Percentiles rank a stretch among this genome's conserved stretches.
These are phyloP conservation scores for Amaurobius ferox DNA, from an alignment of 2,888 invertebrate species.

Conservation along the genomic window DNA sequence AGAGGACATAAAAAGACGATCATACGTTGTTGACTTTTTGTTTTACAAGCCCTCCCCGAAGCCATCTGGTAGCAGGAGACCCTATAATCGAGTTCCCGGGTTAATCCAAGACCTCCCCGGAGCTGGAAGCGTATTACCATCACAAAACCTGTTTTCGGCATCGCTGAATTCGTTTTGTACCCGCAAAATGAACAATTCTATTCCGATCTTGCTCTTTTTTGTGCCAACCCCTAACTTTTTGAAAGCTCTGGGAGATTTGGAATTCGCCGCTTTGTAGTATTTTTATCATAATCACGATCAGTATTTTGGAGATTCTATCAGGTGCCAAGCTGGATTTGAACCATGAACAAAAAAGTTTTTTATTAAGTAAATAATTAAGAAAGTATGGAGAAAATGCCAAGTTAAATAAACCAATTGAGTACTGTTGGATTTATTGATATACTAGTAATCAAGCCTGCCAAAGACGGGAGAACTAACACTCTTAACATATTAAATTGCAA, in stretches of 20 bases:
- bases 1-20: slow-evolving; percentile 39
- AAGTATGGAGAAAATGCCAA: too few species aligned
- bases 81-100: not conserved
- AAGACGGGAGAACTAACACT: too few species aligned
- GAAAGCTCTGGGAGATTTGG: not conserved
- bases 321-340: too few species aligned
- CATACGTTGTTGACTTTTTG: slow-evolving; percentile 66
- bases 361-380: too few species aligned
- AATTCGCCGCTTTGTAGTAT: not conserved
- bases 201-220: slow-evolving; percentile 20
- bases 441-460: too few species aligned
- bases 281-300: too few species aligned
- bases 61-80: slow-evolving; percentile 29
- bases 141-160: slow-evolving; percentile 59
- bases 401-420: too few species aligned
- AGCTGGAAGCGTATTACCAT: slow-evolving; percentile 41
- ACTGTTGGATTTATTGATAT: too few species aligned
- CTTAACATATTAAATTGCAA: too few species aligned
- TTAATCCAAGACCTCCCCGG: slow-evolving; percentile 44
- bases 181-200: slow-evolving; percentile 51
- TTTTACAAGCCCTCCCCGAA: slow-evolving; percentile 47
- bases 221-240: not conserved
- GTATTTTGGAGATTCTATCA: too few species aligned
- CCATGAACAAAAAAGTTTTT: too few species aligned
- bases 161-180: slow-evolving; percentile 36